Base-by-base conservation (phyloP, 2,113 vertebrate genomes). In the Mellivora capensis region DNA sequence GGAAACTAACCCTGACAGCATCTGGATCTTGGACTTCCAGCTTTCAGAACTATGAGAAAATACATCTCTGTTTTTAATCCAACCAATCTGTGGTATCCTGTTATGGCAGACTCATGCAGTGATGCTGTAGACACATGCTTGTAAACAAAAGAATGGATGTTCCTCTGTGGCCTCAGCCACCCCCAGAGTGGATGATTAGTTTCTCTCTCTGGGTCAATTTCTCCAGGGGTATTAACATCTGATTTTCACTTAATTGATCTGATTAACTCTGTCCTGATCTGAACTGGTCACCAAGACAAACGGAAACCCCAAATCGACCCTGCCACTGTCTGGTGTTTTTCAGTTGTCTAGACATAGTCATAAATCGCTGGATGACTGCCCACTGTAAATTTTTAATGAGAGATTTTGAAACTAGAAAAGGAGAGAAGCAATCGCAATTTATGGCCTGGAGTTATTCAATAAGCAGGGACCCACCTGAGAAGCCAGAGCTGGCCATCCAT, bases 301-400 rank as follows among this genome's bases (percentile, higher is more conserved):
- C 2, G 25, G 93, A 96, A 97, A 67, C 87, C 62, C 79, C 0
- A 0, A 69, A 93, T 96, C 4, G 37, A 96, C 87, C 76, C 94
- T 83, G 77, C 94, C 83, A 93, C 62, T 0, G 34, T 96, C 92
- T 95, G 96, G 95, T 95, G 85, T 95, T 94, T 98, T 92, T 82
- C 84, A 80, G 94, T 96, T 95, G 97, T 98, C 98, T 98, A 98
- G 98, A 98, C 97, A 96, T 72, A 54, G 71, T 96, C 97, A 95
- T 97, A 98, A 98, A 98, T 98, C 96, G 80, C 62, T 98, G 83
- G 80, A 97, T 44, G 96, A 93, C 64, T 98, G 74, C 96, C 97
- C 98, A 71, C 90, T 82, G 88, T 94, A 97, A 97, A 97, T 49
- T 96, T 98, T 98, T 98, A 96, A 97, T 93, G 95, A 98, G 96